Conservation (phyloP, 2,888 invertebrate species). For the Eilema caniola region DNA sequence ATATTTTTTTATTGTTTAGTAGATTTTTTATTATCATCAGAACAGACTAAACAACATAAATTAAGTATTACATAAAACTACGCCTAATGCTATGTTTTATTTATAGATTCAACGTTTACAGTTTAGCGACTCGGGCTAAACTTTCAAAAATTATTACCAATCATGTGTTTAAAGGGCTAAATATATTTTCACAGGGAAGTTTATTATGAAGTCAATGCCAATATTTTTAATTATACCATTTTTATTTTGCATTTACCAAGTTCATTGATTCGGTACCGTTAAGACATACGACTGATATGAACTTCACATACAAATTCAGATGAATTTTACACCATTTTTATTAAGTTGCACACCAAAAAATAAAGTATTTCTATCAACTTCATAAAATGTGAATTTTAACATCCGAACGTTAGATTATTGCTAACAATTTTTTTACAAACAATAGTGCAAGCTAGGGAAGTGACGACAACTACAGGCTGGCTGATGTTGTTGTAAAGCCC, state of each 20-base stretch:
- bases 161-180: slow-evolving; percentile 43
- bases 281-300: slow-evolving; percentile 65
- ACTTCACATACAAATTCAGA: slow-evolving; percentile 47
- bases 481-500: slow-evolving; percentile 45
- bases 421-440: slow-evolving; percentile 68
- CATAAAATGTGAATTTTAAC: slow-evolving; percentile 49
- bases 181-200: slow-evolving; percentile 1
- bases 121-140: slow-evolving; percentile 44
- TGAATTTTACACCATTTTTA: slow-evolving; percentile 39
- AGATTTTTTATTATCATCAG: slow-evolving; percentile 67
- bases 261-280: slow-evolving; percentile 36
- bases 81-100: slow-evolving; percentile 62
- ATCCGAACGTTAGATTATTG: slow-evolving; percentile 64
- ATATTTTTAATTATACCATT: neutral
- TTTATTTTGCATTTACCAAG: no score
- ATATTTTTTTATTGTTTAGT: slow-evolving; percentile 70
- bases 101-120: slow-evolving; percentile 54
- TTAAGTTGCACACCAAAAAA: neutral
- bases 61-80: slow-evolving; percentile 68
- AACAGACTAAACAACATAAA: slow-evolving; percentile 72
- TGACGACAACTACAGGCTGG: slow-evolving; percentile 60
- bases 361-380: slow-evolving; percentile 32
- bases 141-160: slow-evolving; percentile 36
- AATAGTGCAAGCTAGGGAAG: slow-evolving; percentile 83
- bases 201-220: neutral